phyloP scores from a whole-genome alignment of 2,888 invertebrate genomes.

The Nebria brevicollis region DNA sequence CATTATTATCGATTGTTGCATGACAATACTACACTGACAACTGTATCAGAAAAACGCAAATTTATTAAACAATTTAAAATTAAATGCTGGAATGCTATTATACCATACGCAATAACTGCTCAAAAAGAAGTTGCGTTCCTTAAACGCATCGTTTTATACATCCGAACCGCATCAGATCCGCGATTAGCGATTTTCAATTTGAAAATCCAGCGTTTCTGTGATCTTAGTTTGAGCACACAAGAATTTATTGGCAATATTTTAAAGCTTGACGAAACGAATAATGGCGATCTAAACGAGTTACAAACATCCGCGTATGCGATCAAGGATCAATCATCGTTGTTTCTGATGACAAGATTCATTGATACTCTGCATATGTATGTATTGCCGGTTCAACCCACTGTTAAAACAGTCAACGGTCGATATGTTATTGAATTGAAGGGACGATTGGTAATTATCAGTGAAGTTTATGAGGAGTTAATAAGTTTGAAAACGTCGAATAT shows the following conservation, averaged over 20 bases:
- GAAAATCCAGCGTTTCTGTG: conserved; percentile 43
- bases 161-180: conserved; percentile 31
- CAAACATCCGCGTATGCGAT: conserved; percentile 31
- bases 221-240: conserved; percentile 33
- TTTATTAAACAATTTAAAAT: conserved; percentile 30
- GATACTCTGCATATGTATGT: conserved; percentile 45
- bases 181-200: conserved; percentile 33
- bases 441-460: conserved; percentile 49
- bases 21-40: conserved; percentile 15
- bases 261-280: conserved; percentile 31
- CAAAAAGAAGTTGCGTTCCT: conserved; percentile 47
- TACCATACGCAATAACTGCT: conserved; percentile 31
- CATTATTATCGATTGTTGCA: conserved; percentile 38
- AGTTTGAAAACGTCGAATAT: conserved; percentile 34
- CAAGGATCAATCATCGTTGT: conserved; percentile 7
- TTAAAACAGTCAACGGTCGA: conserved; percentile 45
- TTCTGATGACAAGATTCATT: conserved; percentile 37
- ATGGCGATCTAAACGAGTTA: conserved; percentile 37
- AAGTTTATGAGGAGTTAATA: conserved; percentile 46
- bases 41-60: not conserved
- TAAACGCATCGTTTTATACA: conserved; percentile 43
- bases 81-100: conserved; percentile 28
- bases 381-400: conserved; percentile 27
- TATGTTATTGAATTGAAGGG: conserved; percentile 49
- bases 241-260: conserved; percentile 37